These are phyloP conservation scores for Patella depressa DNA, from an alignment of 2,888 invertebrate species.

Conservation along the genomic window DNA sequence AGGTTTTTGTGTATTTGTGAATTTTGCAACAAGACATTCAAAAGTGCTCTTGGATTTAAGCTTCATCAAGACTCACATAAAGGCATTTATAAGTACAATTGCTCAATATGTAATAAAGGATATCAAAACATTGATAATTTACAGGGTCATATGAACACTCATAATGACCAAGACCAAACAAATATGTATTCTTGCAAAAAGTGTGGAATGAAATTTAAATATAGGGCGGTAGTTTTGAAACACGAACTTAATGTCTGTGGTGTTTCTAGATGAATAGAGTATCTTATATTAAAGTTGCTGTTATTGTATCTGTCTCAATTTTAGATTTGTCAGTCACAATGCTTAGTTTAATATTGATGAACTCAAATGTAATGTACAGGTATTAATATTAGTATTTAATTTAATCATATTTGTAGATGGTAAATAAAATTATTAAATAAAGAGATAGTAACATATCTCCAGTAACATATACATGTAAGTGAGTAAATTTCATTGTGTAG, in stretches of 20 bases:
- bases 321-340: too few relatives aligned
- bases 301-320: too few relatives aligned
- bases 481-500: too few relatives aligned
- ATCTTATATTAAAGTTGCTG: too few relatives aligned
- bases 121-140: slow-evolving; percentile 7
- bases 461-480: too few relatives aligned
- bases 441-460: too few relatives aligned
- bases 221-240: neutral
- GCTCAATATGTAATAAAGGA: neutral
- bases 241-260: neutral
- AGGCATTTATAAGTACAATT: neutral
- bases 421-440: too few relatives aligned
- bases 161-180: neutral
- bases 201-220: neutral
- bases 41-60: neutral
- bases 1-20: neutral
- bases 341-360: too few relatives aligned
- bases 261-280: neutral
- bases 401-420: too few relatives aligned
- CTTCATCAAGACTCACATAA: neutral
- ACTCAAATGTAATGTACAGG: too few relatives aligned
- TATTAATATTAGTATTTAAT: too few relatives aligned
- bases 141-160: neutral
- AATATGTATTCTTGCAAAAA: neutral
- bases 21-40: neutral